Base-by-base conservation (phyloP, 2,888 invertebrate genomes). In the Drosophila lacicola region DNA sequence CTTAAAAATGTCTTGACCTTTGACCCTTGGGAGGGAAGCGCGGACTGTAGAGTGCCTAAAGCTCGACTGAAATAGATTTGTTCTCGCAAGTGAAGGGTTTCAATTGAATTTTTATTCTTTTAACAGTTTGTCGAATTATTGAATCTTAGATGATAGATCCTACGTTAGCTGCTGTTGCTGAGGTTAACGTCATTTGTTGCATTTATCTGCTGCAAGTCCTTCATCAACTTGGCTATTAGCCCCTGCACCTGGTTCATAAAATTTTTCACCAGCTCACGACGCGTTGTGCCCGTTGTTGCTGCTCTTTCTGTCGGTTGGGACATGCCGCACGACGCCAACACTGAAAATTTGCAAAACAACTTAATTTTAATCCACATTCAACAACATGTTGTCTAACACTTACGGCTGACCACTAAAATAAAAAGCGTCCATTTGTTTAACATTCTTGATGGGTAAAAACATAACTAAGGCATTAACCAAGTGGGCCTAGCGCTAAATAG, bases 161-260 rank as follows among this genome's bases (percentile, higher is more conserved):
- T 8, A 29, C 29, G 1, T 42, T 67, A 69, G n/a, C 34, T 53
- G 11, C n/a, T 41, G 2, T 45, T 41, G 13, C 50, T 71, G 4
- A 46, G 29, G 5, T 14, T 44, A 13, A 21, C 50, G 19, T 37
- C 36, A 36, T 36, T 34, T 1, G 14, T 13, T 13, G 53, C 56
- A 19, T 51, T 49, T 0, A 76, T 10, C 41, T 54, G 49, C 41
- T 71, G 56, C 29, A 74, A 11, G 33, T 54, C 53, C 21, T 14
- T 19, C 0, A n/a, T 49, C 25, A 74, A 51, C 21, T 78, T 54
- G 19, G 50, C 57, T 57, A 84, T 81, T 1, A 82, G 61, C 9
- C 25, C 11, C 6, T 73, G 69, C 9, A 84, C 76, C 25, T 70
- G 44, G n/a, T 29, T 62, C 25, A 78, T 62, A 61, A 82, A 82